phyloP scores from a whole-genome alignment of 2,888 invertebrate genomes.

The Himalopsyche tibetana region DNA sequence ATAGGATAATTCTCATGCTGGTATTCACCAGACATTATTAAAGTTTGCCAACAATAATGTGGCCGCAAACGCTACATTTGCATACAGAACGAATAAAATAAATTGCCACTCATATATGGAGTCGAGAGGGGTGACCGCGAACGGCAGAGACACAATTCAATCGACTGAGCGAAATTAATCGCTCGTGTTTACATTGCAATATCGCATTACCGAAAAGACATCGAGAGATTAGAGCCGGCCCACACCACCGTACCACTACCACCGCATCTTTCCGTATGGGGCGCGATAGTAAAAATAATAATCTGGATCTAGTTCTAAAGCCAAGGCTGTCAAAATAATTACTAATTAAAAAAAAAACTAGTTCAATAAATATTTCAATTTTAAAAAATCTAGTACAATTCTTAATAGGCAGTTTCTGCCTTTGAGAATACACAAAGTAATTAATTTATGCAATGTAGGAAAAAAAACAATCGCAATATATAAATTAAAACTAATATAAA shows the following conservation, averaged over 20 bases:
- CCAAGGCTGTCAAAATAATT: not conserved
- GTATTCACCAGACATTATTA: too few relatives aligned
- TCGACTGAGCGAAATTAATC: slow-evolving; percentile 49
- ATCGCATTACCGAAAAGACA: slow-evolving; percentile 57
- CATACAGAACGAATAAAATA: slow-evolving; percentile 49
- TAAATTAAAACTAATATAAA: slow-evolving; percentile 33
- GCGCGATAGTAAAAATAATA: slow-evolving; percentile 4
- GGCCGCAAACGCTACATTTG: slow-evolving; percentile 38
- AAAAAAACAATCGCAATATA: slow-evolving; percentile 28
- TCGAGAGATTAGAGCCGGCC: slow-evolving; percentile 44
- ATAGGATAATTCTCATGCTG: too few relatives aligned
- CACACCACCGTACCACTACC: not conserved
- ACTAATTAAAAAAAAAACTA: slow-evolving; percentile 6
- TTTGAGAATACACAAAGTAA: not conserved
- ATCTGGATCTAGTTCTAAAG: slow-evolving; percentile 19
- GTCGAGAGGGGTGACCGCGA: slow-evolving; percentile 46
- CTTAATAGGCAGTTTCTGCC: not conserved
- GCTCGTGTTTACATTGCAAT: slow-evolving; percentile 51
- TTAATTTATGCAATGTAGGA: slow-evolving; percentile 28
- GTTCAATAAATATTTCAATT: slow-evolving; percentile 17
- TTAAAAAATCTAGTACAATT: not conserved
- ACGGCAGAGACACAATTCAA: slow-evolving; percentile 37
- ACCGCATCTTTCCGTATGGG: not conserved
- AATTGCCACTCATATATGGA: slow-evolving; percentile 51
- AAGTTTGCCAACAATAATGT: too few relatives aligned